Conservation (phyloP, 2,888 invertebrate species). For the Mactromeris polynyma region DNA sequence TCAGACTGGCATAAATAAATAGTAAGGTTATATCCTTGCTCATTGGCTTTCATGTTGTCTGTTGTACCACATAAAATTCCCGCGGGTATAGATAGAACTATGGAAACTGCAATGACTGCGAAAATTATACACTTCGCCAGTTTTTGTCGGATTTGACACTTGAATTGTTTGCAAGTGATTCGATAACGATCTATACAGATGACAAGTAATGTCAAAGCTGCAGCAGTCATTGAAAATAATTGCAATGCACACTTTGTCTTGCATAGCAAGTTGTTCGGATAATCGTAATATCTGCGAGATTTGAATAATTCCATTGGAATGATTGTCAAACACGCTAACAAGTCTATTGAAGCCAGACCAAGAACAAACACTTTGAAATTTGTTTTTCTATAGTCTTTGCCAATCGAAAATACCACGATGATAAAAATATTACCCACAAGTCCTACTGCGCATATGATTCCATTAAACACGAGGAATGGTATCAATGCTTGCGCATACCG, state of each 20-base stretch:
- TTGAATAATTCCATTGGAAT: constrained; percentile 56
- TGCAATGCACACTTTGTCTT: constrained; percentile 61
- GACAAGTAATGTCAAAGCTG: constrained; percentile 47
- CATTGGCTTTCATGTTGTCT: constrained; percentile 18
- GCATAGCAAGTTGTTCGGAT: constrained; percentile 32
- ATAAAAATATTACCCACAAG: constrained; percentile 56
- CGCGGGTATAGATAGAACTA: constrained; percentile 43
- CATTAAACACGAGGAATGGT: constrained; percentile 37
- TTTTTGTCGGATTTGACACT: constrained; percentile 43
- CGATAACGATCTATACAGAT: constrained; percentile 55
- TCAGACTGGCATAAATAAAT: constrained; percentile 46
- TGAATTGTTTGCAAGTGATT: constrained; percentile 51
- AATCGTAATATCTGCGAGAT: constrained; percentile 39
- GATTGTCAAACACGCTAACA: constrained; percentile 47
- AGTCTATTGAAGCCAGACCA: constrained; percentile 48
- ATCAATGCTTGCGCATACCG: constrained; percentile 51
- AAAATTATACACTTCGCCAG: constrained; percentile 38
- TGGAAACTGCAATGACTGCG: constrained; percentile 10
- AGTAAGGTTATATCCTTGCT: constrained; percentile 25
- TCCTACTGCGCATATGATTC: constrained; percentile 38
- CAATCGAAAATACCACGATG: constrained; percentile 40
- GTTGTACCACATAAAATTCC: constrained; percentile 51
- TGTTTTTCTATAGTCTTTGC: constrained; percentile 48
- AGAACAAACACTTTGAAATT: constrained; percentile 60
- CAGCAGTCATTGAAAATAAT: constrained; percentile 39